phyloP scores from a whole-genome alignment of 2,113 vertebrate species.

The Solenodon paradoxus region DNA sequence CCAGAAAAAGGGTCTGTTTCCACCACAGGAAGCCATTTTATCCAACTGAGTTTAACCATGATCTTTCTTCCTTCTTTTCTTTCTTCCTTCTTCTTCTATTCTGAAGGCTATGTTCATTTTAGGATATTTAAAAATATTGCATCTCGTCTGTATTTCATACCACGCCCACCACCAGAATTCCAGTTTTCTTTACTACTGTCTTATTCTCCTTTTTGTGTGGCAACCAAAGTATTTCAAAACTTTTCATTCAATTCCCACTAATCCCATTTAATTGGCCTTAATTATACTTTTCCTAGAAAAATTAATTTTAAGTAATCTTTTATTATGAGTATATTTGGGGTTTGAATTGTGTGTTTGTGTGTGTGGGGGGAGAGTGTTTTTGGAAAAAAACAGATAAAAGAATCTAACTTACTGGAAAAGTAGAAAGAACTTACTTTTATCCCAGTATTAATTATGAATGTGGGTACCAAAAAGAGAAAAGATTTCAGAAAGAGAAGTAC shows the following conservation, averaged over 20 bases:
- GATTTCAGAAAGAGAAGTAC: neutral
- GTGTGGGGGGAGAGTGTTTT: too few species aligned
- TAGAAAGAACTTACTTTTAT: neutral
- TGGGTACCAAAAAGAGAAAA: neutral
- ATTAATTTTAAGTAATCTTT: neutral
- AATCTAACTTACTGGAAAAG: conserved; percentile 12
- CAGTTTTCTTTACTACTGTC: too few species aligned
- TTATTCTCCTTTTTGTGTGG: too few species aligned
- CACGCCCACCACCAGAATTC: too few species aligned
- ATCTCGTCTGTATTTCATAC: too few species aligned
- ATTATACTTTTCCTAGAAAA: neutral
- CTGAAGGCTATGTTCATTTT: too few species aligned
- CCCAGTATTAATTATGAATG: neutral
- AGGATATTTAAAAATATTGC: too few species aligned
- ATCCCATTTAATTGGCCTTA: neutral
- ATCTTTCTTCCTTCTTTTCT: too few species aligned
- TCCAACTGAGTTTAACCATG: neutral
- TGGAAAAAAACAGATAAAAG: too few species aligned
- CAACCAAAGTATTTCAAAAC: neutral
- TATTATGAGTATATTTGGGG: neutral
- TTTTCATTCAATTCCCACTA: neutral
- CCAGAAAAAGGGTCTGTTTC: neutral
- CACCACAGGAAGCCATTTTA: conserved; percentile 68
- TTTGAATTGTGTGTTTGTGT: neutral
- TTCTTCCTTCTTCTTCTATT: too few species aligned